These are phyloP conservation scores for Orthonyx spaldingii DNA, from an alignment of 2,113 vertebrate genomes.

Conservation along the genomic window DNA sequence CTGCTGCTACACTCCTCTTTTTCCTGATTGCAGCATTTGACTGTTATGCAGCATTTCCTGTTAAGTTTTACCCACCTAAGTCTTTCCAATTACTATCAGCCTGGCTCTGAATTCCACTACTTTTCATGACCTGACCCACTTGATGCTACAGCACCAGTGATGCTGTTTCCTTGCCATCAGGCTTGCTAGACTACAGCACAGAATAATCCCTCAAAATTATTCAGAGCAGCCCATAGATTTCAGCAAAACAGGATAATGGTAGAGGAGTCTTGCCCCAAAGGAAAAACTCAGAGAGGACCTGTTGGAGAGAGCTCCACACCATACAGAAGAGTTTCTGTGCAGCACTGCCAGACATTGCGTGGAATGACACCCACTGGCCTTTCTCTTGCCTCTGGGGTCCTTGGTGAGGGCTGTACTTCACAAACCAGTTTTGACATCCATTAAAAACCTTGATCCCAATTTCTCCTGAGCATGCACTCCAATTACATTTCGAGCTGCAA, in stretches of 20 bases:
- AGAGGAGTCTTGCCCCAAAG: neutral
- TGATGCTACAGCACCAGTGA: neutral
- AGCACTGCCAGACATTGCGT: neutral
- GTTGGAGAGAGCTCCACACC: neutral
- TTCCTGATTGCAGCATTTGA: neutral
- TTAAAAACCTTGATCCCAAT: neutral
- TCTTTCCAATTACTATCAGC: neutral
- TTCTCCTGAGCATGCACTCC: neutral
- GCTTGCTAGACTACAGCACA: neutral
- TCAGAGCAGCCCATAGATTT: neutral
- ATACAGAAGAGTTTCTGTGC: neutral
- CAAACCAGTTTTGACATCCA: neutral
- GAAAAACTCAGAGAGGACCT: neutral
- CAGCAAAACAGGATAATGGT: neutral
- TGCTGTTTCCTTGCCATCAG: neutral
- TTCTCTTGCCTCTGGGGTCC: neutral
- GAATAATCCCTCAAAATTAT: neutral
- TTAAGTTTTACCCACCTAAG: neutral
- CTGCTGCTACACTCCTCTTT: neutral
- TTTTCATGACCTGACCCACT: rapidly evolving
- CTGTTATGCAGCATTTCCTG: neutral
- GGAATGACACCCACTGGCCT: neutral
- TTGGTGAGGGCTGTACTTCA: neutral
- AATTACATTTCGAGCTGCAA: neutral
- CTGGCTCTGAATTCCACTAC: neutral